phyloP scores from a whole-genome alignment of 2,797 vertebrate species.

The Trematomus bernacchii region DNA sequence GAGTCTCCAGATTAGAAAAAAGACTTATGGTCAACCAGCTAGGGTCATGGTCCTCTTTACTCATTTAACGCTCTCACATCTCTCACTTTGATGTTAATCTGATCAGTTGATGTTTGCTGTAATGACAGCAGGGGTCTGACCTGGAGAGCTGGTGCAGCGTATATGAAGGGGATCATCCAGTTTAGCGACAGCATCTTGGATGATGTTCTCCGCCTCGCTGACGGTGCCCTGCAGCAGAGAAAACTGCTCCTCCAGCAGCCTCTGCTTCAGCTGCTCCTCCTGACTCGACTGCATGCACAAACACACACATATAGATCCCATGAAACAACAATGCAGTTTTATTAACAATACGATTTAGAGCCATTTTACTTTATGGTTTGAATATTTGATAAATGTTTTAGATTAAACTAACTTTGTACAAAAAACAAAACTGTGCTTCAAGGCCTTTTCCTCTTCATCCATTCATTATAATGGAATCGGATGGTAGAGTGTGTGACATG shows the following conservation, averaged over 20 bases:
- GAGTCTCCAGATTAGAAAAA: neutral
- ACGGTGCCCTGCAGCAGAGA: slow-evolving; percentile 88
- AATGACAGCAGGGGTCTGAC: slow-evolving; percentile 67
- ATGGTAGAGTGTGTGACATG: neutral
- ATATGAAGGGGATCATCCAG: slow-evolving; percentile 94
- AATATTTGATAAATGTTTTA: too few relatives aligned
- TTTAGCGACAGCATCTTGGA: slow-evolving; percentile 90
- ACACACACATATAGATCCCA: neutral
- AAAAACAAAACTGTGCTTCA: neutral
- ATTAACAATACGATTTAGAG: neutral
- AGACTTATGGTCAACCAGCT: neutral
- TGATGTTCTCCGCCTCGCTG: slow-evolving; percentile 89
- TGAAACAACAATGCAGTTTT: neutral
- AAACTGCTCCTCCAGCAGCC: slow-evolving; percentile 94
- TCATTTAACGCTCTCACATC: too few relatives aligned
- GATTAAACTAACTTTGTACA: neutral
- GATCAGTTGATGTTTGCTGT: neutral
- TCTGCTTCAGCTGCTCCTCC: slow-evolving; percentile 90
- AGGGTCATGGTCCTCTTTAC: neutral
- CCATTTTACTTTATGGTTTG: too few relatives aligned
- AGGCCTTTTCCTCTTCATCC: neutral
- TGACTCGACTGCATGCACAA: slow-evolving; percentile 78
- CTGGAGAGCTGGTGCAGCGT: slow-evolving; percentile 96
- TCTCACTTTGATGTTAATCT: neutral
- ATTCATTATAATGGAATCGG: neutral